These are phyloP conservation scores for Sarcophaga variegata DNA, from an alignment of 2,888 invertebrate genomes.

Conservation along the genomic window DNA sequence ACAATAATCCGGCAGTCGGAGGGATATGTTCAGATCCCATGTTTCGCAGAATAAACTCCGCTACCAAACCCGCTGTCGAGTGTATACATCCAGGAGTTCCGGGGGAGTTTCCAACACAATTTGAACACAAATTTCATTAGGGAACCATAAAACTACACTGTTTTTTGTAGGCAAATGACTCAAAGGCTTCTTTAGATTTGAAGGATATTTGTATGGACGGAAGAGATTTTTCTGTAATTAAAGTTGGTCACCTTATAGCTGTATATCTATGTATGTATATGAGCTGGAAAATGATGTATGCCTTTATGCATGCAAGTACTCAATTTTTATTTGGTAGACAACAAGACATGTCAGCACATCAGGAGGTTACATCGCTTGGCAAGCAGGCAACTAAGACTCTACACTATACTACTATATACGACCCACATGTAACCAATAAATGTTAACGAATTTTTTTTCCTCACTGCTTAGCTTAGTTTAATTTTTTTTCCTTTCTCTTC, in stretches of 20 bases:
- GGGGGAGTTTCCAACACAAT: too few relatives aligned
- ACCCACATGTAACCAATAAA: constrained; percentile 67
- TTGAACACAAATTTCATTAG: too few relatives aligned
- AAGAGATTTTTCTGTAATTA: not conserved
- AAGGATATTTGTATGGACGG: too few relatives aligned
- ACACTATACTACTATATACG: constrained; percentile 36
- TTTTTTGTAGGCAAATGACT: too few relatives aligned
- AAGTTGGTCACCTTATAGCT: not conserved
- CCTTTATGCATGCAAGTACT: constrained; percentile 24
- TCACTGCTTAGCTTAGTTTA: constrained; percentile 8
- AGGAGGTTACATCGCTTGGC: constrained; percentile 62
- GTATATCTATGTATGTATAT: not conserved
- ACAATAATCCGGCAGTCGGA: too few relatives aligned
- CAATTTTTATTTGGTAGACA: constrained; percentile 29
- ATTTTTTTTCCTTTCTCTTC: not conserved
- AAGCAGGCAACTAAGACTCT: not conserved
- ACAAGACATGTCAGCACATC: constrained; percentile 66
- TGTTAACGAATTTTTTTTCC: constrained; percentile 53
- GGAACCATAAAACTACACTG: too few relatives aligned
- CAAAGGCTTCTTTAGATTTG: too few relatives aligned
- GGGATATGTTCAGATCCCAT: too few relatives aligned
- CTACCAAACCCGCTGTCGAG: too few relatives aligned
- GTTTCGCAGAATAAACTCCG: too few relatives aligned
- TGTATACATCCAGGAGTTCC: too few relatives aligned
- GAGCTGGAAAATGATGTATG: constrained; percentile 34